phyloP scores from a whole-genome alignment of 2,113 vertebrate genomes.

The Oncorhynchus mykiss region DNA sequence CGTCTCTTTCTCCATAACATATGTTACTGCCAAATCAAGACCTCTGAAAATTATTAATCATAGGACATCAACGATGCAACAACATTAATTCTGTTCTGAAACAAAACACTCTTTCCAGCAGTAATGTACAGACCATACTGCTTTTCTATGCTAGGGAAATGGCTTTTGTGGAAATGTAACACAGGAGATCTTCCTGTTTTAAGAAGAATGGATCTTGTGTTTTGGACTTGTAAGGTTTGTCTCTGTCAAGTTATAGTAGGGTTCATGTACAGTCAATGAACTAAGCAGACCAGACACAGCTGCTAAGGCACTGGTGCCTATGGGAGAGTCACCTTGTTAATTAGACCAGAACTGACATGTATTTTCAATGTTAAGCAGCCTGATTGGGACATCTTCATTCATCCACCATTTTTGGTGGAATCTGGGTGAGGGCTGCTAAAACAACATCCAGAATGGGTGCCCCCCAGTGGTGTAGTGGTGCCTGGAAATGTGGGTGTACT shows the following conservation, averaged over 20 bases:
- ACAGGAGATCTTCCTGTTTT: background rate
- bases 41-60: background rate
- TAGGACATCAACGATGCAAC: background rate
- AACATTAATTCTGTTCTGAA: background rate
- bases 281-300: too few relatives aligned
- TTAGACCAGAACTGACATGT: too few relatives aligned
- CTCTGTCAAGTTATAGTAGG: background rate
- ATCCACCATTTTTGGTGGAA: background rate
- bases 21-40: background rate
- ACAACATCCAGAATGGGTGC: slow-evolving; percentile 15
- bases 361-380: too few relatives aligned
- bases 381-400: too few relatives aligned
- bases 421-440: slow-evolving; percentile 16
- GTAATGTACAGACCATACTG: background rate
- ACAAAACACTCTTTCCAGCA: background rate
- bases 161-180: background rate
- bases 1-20: background rate
- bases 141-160: background rate
- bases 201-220: background rate
- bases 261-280: too few relatives aligned
- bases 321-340: too few relatives aligned
- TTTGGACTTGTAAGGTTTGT: background rate
- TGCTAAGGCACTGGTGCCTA: too few relatives aligned
- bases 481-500: too few relatives aligned
- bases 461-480: background rate